Base-by-base conservation (phyloP, 1,140 invertebrate species). In the Drosophila navojoa region DNA sequence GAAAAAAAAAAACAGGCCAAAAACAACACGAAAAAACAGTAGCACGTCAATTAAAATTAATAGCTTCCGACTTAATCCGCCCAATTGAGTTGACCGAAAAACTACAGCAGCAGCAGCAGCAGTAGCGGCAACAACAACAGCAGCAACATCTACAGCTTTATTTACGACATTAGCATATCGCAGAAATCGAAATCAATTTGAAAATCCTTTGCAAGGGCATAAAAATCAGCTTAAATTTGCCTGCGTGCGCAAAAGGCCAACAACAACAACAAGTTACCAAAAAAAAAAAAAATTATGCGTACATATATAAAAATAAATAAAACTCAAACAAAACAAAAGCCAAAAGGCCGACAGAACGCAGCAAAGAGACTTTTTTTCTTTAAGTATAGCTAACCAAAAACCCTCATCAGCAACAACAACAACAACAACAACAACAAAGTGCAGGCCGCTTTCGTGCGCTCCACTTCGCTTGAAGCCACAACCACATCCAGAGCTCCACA, bases 21-120 rank as follows among this genome's bases (percentile, higher is more conserved):
- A 74, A 77, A 61, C 60, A 62, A 62, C 75, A 53, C 27, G 22
- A 35, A 55, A 71, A 76, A 72, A 89, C 84, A 89, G 84, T 89
- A 89, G 84, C 84, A 89, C 79, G 84, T 87, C 84, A 87, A 87
- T 87, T 87, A 87, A 87, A 87, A 89, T 89, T 77, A 89, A 87
- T 89, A 79, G 84, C 84, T 87, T 89, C 84, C 84, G 82, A 87
- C 84, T 77, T 87, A 82, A 82, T 76, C 62, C 71, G 55, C 55
- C 58, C 16, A 44, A 40, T 38, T 32, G 27, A 71, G 57, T 54
- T 57, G 42, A 49, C 15, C 44, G 54, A 67, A 53, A 67, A 60
- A n/a, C 52, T 16, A 53, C 15, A 66, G 19, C 60, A 59, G 61
- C n/a, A 35, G 35, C n/a, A 61, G 45, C 27, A 25, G 15, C 35